A percentile compares a stretch with the other conserved stretches of the same genome.
These are phyloP conservation scores for Heliconius charithonia DNA, from an alignment of 2,888 invertebrate genomes.

Conservation along the genomic window DNA sequence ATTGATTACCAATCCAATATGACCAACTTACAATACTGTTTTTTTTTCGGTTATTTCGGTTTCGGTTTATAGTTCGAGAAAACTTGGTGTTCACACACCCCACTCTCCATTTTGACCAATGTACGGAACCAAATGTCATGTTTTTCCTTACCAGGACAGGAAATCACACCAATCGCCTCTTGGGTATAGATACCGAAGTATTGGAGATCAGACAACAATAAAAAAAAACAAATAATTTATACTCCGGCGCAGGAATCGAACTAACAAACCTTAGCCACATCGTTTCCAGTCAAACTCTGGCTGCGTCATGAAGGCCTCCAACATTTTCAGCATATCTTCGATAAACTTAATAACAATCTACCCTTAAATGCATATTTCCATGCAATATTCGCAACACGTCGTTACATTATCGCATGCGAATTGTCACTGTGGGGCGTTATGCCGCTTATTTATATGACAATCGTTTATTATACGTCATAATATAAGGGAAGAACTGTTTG, in stretches of 20 bases:
- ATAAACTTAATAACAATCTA: not conserved
- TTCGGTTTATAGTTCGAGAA: not conserved
- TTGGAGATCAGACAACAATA: too few relatives aligned
- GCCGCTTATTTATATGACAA: constrained; percentile 40
- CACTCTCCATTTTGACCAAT: not conserved
- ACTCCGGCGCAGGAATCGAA: too few relatives aligned
- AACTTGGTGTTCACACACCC: not conserved
- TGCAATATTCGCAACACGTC: constrained; percentile 44
- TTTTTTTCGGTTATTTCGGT: too few relatives aligned
- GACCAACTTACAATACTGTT: not conserved
- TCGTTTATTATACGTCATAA: constrained; percentile 30
- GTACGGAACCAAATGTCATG: too few relatives aligned
- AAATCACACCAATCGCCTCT: too few relatives aligned
- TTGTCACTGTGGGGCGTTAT: constrained; percentile 34
- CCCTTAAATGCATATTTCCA: constrained; percentile 45
- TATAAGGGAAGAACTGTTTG: constrained; percentile 39
- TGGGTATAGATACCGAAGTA: too few relatives aligned
- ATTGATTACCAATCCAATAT: not conserved
- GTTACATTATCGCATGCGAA: constrained; percentile 44
- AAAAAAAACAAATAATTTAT: too few relatives aligned
- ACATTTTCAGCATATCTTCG: not conserved
- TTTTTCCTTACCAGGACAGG: too few relatives aligned
- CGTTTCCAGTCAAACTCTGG: not conserved
- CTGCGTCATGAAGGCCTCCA: not conserved
- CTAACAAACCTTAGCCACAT: not conserved